Conservation (phyloP, 2,888 invertebrate genomes). For the Diarsia brunnea region DNA sequence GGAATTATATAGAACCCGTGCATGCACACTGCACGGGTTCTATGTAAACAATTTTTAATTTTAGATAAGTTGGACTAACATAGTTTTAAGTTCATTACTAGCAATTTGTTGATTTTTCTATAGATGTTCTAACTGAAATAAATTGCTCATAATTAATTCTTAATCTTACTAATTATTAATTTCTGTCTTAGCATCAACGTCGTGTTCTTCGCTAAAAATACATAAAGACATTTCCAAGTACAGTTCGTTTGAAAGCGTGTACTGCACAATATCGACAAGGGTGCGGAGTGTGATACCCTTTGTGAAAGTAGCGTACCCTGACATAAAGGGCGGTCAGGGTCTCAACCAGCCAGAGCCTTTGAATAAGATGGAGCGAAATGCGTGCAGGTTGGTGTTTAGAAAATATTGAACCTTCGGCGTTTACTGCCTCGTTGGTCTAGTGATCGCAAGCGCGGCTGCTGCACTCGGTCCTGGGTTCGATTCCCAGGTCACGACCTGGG, state of each 20-base stretch:
- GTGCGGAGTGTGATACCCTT: slow-evolving; percentile 92
- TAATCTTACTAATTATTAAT: neutral
- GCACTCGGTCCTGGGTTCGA: too few species aligned
- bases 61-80: too few species aligned
- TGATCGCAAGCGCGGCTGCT: too few species aligned
- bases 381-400: slow-evolving; percentile 81
- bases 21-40: too few species aligned
- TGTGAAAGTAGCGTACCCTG: slow-evolving; percentile 94
- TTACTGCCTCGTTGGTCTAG: too few species aligned
- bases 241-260: slow-evolving; percentile 83
- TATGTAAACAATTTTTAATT: too few species aligned
- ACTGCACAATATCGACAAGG: slow-evolving; percentile 90
- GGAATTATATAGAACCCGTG: too few species aligned
- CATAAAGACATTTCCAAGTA: slow-evolving; percentile 86
- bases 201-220: slow-evolving; percentile 85
- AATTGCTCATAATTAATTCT: too few species aligned
- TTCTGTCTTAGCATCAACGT: slow-evolving; percentile 79
- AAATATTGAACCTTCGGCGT: neutral
- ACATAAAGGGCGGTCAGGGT: slow-evolving; percentile 91
- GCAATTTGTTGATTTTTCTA: too few species aligned
- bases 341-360: slow-evolving; percentile 91
- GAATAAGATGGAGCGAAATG: slow-evolving; percentile 88
- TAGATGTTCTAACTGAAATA: too few species aligned
- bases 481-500: too few species aligned
- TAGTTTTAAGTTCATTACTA: too few species aligned